Base-by-base conservation (phyloP, 2,888 invertebrate genomes). In the Metopia argyrocephala region DNA sequence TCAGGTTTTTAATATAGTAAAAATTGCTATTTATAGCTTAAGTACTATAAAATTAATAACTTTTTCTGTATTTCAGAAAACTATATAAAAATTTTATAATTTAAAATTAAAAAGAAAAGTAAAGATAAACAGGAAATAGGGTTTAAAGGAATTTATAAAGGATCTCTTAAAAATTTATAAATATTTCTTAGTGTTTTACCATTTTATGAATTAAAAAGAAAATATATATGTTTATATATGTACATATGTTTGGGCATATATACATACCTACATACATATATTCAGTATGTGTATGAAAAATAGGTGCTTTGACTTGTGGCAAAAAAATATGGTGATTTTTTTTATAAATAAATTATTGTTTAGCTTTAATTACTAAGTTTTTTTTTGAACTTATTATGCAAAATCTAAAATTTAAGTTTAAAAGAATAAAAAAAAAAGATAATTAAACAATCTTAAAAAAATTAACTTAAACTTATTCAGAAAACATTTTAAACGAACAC, bases 401-500 rank as follows among this genome's bases (percentile, higher is more conserved):
- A 70, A 54, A 75, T 20, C 62, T 20, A 62, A 64, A 25, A 21
- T 20, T 23, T 28, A 61, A 25, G 50, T 38, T n/a, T 23, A 48
- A 70, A 50, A 66, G 20, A n/a, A 31, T 21, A 54, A 38, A 71
- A 64, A 54, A 73, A 61, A 59, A 73, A 54, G 57, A 54, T 23
- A 56, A 71, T 56, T 46, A 59, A 68, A 38, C 23, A 48, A 5
- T 48, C 18, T n/a, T n/a, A 48, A 1, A 57, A n/a, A 59, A 9
- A 46, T 56, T 48, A 71, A 68, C 62, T 68, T 28, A 38, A 38
- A 25, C 38, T 38, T 69, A 59, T 20, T 18, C n/a, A 61, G 66
- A 70, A 65, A 74, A 75, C n/a, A n/a, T n/a, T 70, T 81, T 57
- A 66, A 81, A 81, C 81, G 81, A 81, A 81, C 81, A 81, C 81